These are phyloP conservation scores for Numenius phaeopus DNA, from an alignment of 2,797 vertebrate species.

Conservation along the genomic window DNA sequence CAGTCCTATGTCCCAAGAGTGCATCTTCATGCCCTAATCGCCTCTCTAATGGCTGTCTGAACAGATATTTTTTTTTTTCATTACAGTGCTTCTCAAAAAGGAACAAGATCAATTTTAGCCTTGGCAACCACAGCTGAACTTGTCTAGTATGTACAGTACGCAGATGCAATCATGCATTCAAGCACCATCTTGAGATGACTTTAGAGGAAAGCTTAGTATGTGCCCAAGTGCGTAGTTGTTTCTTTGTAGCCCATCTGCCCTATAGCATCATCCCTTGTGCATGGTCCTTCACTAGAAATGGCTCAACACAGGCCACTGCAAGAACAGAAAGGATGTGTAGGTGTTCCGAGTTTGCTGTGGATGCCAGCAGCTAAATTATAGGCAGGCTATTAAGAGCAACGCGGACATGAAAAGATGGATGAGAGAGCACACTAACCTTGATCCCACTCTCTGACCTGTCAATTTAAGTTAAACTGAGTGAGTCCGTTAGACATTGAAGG, in stretches of 20 bases:
- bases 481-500: neutral
- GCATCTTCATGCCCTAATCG: neutral
- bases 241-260: neutral
- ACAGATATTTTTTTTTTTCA: neutral
- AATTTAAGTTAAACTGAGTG: constrained; percentile 7
- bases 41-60: neutral
- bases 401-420: neutral
- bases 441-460: neutral
- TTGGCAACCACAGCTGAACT: neutral
- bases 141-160: neutral
- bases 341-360: neutral
- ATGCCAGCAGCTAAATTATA: neutral
- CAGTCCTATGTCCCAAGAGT: neutral
- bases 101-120: neutral
- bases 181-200: neutral
- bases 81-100: neutral
- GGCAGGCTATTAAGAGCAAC: neutral
- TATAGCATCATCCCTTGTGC: neutral
- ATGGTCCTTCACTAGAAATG: neutral
- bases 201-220: neutral
- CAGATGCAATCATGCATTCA: neutral
- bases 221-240: neutral
- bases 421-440: neutral
- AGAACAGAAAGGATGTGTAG: neutral
- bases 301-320: neutral